Evolutionary conservation across 2,888 invertebrate genomes (phyloP).

Genomic region (Eugnorisma glareosa): DNA sequence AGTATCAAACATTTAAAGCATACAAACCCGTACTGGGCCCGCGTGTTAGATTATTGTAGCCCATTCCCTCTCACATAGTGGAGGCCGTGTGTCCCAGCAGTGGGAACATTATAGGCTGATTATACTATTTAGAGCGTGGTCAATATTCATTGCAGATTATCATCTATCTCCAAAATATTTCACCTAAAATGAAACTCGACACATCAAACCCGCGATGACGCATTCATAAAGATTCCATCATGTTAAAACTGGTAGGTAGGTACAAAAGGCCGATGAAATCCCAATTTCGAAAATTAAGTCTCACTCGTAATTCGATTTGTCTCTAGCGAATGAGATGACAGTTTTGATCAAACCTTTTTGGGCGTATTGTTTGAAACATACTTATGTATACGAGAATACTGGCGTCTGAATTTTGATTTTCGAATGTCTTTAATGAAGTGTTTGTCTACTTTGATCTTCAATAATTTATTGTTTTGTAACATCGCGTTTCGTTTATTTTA

Average conservation of each 20-base stretch:
- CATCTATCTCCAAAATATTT: background rate
- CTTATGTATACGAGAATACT: background rate
- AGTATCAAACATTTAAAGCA: background rate
- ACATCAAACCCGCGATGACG: conserved; percentile 8
- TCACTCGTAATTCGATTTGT: conserved; percentile 63
- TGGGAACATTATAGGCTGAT: too few relatives aligned
- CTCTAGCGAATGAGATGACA: conserved; percentile 26
- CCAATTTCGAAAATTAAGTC: conserved; percentile 69
- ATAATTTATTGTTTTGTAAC: background rate
- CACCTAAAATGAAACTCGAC: conserved; percentile 22
- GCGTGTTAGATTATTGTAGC: too few relatives aligned
- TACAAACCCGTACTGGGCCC: too few relatives aligned
- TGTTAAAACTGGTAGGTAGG: conserved; percentile 22
- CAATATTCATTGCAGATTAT: background rate
- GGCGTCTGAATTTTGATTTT: conserved; percentile 9
- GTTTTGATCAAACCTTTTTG: conserved; percentile 13
- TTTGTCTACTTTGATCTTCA: background rate
- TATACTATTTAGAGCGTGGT: too few relatives aligned
- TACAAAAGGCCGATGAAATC: conserved; percentile 50
- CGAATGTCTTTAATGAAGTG: background rate
- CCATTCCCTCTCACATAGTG: too few relatives aligned
- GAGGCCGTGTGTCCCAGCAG: too few relatives aligned
- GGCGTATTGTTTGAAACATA: background rate
- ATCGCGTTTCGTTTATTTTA: background rate
- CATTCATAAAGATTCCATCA: conserved; percentile 44